Conservation (phyloP, 2,888 invertebrate species). For the Epirrhoe alternata region DNA sequence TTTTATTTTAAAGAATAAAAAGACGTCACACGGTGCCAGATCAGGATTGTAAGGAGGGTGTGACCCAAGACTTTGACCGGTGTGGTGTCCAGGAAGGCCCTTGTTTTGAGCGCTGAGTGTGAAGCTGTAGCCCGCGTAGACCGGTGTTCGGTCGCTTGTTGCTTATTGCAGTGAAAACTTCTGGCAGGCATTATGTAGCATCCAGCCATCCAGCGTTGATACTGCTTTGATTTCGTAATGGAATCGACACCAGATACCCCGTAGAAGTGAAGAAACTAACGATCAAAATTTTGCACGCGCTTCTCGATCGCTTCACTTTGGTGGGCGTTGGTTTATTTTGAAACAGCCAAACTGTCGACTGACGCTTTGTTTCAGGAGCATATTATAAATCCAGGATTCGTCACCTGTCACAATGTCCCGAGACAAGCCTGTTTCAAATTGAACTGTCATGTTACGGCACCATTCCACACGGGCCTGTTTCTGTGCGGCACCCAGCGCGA, state of each 20-base stretch:
- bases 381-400: conserved; percentile 2
- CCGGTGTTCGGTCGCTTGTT: conserved; percentile 18
- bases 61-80: conserved; percentile 6
- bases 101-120: conserved; percentile 6
- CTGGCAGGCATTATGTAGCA: conserved; percentile 19
- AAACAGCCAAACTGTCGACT: conserved; percentile 5
- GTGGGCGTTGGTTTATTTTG: conserved; percentile 4
- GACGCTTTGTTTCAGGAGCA: conserved; percentile 4
- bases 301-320: conserved; percentile 21
- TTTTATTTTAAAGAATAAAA: background rate
- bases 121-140: conserved; percentile 11
- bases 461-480: no score
- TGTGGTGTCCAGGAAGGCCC: background rate
- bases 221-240: conserved; percentile 10
- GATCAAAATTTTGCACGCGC: conserved; percentile 27
- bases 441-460: conserved; percentile 25
- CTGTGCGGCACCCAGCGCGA: no score
- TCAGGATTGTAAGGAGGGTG: background rate
- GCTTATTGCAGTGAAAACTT: conserved; percentile 13
- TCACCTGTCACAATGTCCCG: conserved; percentile 13
- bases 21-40: no score
- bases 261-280: conserved; percentile 32
- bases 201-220: no score
- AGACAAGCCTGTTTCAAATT: conserved; percentile 15
- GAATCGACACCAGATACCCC: conserved; percentile 30